A percentile compares a stretch with the other conserved stretches of the same genome.
These are phyloP conservation scores for Astatotilapia flaviijosephi DNA, from an alignment of 2,113 vertebrate genomes.

Conservation along the genomic window DNA sequence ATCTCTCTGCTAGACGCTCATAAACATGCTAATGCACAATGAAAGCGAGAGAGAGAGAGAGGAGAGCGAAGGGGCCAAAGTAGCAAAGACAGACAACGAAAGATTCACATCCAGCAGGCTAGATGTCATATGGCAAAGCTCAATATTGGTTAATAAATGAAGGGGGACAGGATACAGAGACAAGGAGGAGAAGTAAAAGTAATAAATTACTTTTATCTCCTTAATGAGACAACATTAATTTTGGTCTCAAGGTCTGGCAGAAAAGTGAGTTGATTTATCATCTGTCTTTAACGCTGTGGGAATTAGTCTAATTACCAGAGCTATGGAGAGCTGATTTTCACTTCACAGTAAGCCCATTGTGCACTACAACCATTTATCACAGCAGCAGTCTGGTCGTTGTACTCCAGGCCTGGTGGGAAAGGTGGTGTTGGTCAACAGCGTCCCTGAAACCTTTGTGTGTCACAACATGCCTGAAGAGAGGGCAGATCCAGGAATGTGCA, in stretches of 20 bases:
- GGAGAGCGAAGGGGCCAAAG: neutral
- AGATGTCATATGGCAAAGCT: slow-evolving; percentile 52
- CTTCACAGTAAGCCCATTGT: slow-evolving; percentile 72
- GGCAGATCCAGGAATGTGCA: neutral
- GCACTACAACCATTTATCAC: slow-evolving; percentile 39
- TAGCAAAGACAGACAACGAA: neutral
- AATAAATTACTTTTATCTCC: slow-evolving; percentile 80
- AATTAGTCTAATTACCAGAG: slow-evolving; percentile 67
- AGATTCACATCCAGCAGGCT: slow-evolving; percentile 33
- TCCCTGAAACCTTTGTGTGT: neutral
- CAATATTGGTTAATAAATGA: slow-evolving; percentile 79
- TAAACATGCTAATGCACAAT: neutral
- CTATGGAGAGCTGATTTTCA: slow-evolving; percentile 36
- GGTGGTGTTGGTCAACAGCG: neutral
- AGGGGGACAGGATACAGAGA: slow-evolving; percentile 32
- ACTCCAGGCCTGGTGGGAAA: slow-evolving; percentile 24
- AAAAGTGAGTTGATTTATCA: slow-evolving; percentile 70
- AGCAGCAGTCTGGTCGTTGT: neutral
- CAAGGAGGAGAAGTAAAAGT: slow-evolving; percentile 44
- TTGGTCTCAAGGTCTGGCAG: slow-evolving; percentile 77
- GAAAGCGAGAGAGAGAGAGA: neutral
- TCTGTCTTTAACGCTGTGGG: slow-evolving; percentile 54
- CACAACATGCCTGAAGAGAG: neutral
- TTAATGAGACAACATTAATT: slow-evolving; percentile 84
- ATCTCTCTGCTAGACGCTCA: neutral